Conservation (phyloP, 2,797 vertebrate species). For the Otus scops region DNA sequence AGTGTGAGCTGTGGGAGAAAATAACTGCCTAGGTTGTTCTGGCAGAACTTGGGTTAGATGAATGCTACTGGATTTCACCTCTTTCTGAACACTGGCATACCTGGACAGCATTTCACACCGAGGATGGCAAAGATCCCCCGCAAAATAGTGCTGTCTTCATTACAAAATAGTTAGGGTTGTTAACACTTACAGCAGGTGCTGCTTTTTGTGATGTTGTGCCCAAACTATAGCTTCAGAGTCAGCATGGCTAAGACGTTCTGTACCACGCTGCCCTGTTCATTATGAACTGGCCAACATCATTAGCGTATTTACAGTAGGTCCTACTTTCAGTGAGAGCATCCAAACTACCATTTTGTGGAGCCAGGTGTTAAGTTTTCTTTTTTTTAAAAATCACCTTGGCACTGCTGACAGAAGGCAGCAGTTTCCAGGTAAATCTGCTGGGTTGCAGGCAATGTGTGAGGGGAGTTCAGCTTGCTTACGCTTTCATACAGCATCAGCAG, state of each 20-base stretch:
- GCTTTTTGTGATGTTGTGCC: not conserved
- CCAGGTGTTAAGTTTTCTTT: not conserved
- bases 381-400: fast-evolving
- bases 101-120: not conserved
- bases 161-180: not conserved
- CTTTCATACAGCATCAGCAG: not conserved
- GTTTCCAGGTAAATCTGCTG: not conserved
- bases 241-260: not conserved
- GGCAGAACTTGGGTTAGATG: not conserved
- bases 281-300: not conserved
- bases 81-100: not conserved
- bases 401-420: not conserved
- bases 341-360: not conserved
- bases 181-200: not conserved
- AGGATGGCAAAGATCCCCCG: not conserved
- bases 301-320: not conserved
- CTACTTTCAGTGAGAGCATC: not conserved
- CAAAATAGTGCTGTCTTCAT: not conserved
- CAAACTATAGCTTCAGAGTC: not conserved
- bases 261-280: fast-evolving
- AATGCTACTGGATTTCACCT: not conserved
- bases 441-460: fast-evolving
- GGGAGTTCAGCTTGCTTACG: fast-evolving
- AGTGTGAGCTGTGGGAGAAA: not conserved
- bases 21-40: not conserved